Base-by-base conservation (phyloP, 2,888 invertebrate species). In the Amiota mariae region DNA sequence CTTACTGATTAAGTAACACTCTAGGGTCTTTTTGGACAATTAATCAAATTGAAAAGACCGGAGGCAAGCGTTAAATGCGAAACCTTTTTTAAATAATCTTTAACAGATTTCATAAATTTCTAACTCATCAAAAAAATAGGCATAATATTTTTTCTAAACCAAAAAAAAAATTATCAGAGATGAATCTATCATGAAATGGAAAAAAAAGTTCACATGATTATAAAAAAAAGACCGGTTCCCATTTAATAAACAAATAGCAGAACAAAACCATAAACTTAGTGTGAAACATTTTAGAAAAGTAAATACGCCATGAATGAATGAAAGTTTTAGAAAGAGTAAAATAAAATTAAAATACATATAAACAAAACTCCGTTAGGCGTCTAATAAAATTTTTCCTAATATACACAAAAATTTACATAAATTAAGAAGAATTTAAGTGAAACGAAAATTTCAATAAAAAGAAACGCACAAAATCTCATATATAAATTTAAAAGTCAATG, bases 171-270 rank as follows among this genome's bases (percentile, higher is more conserved):
- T 36, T 2, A 6, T 36, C 36, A 36, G 36, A 36, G 36, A 36
- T 36, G 36, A 36, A 36, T 36, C 36, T 36, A 36, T 36, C 36
- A 36, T 36, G 8, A 36, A 36, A 36, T 36, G 6, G 36, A 36
- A 36, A 36, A 2, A 36, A 36, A 36, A 36, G 6, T 64, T 72
- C 72, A 74, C 74, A 74, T 75, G 78, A 20, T n/a, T 11, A 46
- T 64, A 10, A 63, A 15, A 57, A 15, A 57, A 10, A 63, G 20
- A 18, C 47, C 49, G 18, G 49, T 48, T 48, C 67, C 20, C 46
- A 24, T 36, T 48, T 48, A 66, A 48, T 49, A 66, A 66, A 9
- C 8, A 66, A 66, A 63, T 0, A 13, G 36, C 46, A 13, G n/a
- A 66, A 12, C 46, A 46, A 64, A 13, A 46, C n/a, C n/a, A 66